Base-by-base conservation (phyloP, 1,140 invertebrate species). In the Akabosia matsudoensis region DNA sequence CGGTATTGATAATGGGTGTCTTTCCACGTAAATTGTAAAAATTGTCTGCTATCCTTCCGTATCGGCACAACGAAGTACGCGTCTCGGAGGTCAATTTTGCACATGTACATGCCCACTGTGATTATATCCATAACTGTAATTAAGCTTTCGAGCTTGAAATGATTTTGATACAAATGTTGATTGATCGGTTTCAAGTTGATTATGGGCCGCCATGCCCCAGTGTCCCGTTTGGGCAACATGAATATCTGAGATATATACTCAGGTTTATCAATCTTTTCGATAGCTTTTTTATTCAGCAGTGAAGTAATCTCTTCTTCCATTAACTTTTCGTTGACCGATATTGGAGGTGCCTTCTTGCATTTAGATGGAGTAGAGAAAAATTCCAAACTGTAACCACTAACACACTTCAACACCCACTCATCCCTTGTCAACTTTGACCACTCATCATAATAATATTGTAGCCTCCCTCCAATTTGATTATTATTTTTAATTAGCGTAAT, bases 11-110 rank as follows among this genome's bases (percentile, higher is more conserved):
- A 79, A 1, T 51, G 14, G 18, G 54, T 52, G 13, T 31, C 75
- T 33, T 71, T 51, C 74, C 74, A 79, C 22, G n/a, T 51, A 30
- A 79, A 76, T 70, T 73, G 54, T 18, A 79, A 37, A 79, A 33
- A 79, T 54, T 79, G 73, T 52, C 30, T 13, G 31, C 56, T 13
- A 24, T 76, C 10, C 16, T 3, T 22, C 1, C 16, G 10, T n/a
- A 79, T 34, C 2, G 74, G 70, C 1, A 78, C 54, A 4, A 70
- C 24, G 1, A 73, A 71, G 31, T 79, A 79, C 3, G 75, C 78
- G 33, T 79, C 78, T 28, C 74, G 67, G 2, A 79, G 31, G 54
- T 79, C 78, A 18, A 79, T 70, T 28, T 76, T 74, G 10, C 16
- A 24, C 74, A 79, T 73, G 13, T 28, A 71, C 34, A n/a, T 28